Conservation (phyloP, 2,797 vertebrate genomes). For the Myoxocephalus aenaeus region DNA sequence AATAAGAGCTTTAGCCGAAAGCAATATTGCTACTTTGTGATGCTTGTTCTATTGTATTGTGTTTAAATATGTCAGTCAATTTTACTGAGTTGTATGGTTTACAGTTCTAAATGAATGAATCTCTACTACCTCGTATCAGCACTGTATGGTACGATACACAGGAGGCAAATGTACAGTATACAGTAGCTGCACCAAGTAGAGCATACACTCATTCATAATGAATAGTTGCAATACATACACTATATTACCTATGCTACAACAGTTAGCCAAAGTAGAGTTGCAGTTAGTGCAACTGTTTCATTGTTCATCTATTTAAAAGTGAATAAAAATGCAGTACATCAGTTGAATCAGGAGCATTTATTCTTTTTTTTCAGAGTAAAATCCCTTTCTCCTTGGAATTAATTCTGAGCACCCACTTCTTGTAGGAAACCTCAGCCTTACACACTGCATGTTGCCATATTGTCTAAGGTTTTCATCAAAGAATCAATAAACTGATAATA, state of each 20-base stretch:
- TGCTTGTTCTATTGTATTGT: conserved; percentile 54
- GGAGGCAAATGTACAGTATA: conserved; percentile 22
- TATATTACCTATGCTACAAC: conserved; percentile 15
- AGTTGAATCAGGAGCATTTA: conserved; percentile 19
- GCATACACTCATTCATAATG: neutral
- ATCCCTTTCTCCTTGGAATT: neutral
- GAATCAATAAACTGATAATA: conserved; percentile 16
- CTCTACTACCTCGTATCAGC: conserved; percentile 68
- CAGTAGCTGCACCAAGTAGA: conserved; percentile 39
- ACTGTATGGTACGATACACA: conserved; percentile 51
- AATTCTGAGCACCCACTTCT: conserved; percentile 12
- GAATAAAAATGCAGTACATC: conserved; percentile 20
- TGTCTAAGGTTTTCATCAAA: conserved; percentile 14
- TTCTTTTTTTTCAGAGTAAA: conserved; percentile 22
- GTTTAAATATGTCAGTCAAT: conserved; percentile 43
- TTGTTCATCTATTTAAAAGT: conserved; percentile 2
- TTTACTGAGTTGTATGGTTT: conserved; percentile 59
- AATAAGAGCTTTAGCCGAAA: conserved; percentile 75
- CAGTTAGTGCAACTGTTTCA: conserved; percentile 7
- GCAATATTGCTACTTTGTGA: conserved; percentile 63
- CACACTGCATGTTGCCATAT: conserved; percentile 64
- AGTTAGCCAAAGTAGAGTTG: conserved; percentile 28
- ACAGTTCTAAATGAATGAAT: conserved; percentile 51
- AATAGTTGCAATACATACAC: conserved; percentile 7
- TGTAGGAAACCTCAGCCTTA: conserved; percentile 60